phyloP scores from a whole-genome alignment of 2,797 vertebrate genomes.

The Odontamblyopus lacepedii region DNA sequence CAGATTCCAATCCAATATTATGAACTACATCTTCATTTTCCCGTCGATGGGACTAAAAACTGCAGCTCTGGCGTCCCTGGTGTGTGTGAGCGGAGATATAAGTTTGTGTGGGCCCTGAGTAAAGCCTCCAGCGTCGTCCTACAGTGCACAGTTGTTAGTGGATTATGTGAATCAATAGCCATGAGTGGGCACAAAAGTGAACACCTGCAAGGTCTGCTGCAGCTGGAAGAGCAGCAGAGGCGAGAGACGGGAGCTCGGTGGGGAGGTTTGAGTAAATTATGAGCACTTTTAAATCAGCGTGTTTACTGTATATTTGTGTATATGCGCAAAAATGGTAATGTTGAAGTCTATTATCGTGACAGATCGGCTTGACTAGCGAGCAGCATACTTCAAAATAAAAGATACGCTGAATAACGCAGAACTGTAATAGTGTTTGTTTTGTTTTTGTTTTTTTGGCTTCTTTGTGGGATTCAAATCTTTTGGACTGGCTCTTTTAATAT shows the following conservation, averaged over 20 bases:
- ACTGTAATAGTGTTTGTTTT: too few species aligned
- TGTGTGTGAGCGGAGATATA: constrained; percentile 40
- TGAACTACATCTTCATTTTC: constrained; percentile 12
- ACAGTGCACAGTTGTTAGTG: constrained; percentile 61
- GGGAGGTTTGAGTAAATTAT: too few species aligned
- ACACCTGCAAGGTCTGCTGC: background rate
- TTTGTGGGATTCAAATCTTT: too few species aligned
- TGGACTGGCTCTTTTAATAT: too few species aligned
- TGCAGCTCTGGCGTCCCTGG: constrained; percentile 28
- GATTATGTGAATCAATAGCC: constrained; percentile 61
- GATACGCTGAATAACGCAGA: too few species aligned
- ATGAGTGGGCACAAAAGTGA: constrained; percentile 46
- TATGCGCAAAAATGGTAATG: too few species aligned
- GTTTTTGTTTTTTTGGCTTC: too few species aligned
- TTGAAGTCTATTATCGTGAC: too few species aligned
- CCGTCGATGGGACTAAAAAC: constrained; percentile 22
- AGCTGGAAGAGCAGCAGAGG: background rate
- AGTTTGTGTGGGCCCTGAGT: constrained; percentile 41
- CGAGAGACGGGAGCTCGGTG: background rate
- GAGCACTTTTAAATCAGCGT: too few species aligned
- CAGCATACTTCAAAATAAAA: too few species aligned
- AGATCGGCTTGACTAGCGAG: too few species aligned
- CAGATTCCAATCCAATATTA: constrained; percentile 22
- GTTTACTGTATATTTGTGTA: too few species aligned
- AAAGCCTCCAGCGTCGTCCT: constrained; percentile 45